A percentile compares a stretch with the other conserved stretches of the same genome.
phyloP scores from a whole-genome alignment of 2,888 invertebrate genomes.

The Pegoplata infirma region DNA sequence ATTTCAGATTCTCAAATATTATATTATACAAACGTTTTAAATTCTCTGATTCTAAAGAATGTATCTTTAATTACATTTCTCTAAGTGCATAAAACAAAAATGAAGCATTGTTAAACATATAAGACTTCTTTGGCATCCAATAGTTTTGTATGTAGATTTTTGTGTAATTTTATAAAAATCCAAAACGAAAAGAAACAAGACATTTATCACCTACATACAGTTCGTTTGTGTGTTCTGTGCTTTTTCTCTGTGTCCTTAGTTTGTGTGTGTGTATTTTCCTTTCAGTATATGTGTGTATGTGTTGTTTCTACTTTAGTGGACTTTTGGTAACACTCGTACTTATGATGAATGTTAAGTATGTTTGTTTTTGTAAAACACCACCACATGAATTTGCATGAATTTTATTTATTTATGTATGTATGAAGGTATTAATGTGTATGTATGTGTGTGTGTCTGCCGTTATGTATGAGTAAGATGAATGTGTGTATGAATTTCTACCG shows the following conservation, averaged over 20 bases:
- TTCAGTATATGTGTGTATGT: slow-evolving; percentile 9
- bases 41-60: no score
- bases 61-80: no score
- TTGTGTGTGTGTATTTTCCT: slow-evolving; percentile 8
- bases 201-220: slow-evolving; percentile 46
- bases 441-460: neutral
- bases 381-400: slow-evolving; percentile 39
- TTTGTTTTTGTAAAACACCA: neutral
- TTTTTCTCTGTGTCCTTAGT: slow-evolving; percentile 6
- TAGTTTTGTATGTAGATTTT: neutral
- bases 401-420: slow-evolving; percentile 21
- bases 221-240: slow-evolving; percentile 30
- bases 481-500: slow-evolving; percentile 15
- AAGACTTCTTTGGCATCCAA: neutral
- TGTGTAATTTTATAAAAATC: neutral
- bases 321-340: slow-evolving; percentile 23
- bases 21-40: no score
- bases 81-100: no score
- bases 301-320: slow-evolving; percentile 37
- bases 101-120: no score
- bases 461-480: neutral
- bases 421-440: slow-evolving; percentile 9
- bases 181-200: slow-evolving; percentile 15
- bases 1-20: no score
- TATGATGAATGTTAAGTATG: slow-evolving; percentile 35